Conservation (phyloP, 2,888 invertebrate species). For the Chaetogeoica ovagalla region DNA sequence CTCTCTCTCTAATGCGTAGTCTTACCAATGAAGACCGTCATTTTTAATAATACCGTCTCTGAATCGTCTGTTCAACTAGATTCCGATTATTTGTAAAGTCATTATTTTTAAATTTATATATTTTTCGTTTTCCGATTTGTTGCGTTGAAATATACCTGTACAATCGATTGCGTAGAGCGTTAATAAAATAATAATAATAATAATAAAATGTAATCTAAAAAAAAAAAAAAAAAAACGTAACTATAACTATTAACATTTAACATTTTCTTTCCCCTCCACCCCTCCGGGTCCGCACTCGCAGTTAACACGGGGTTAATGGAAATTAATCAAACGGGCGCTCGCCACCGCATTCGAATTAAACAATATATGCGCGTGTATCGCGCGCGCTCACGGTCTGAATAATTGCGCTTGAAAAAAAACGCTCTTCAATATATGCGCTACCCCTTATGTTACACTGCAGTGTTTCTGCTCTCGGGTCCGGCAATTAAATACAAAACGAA, state of each 20-base stretch:
- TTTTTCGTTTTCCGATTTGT: no score
- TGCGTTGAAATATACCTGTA: no score
- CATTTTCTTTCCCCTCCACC: neutral
- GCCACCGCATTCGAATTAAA: constrained; percentile 35
- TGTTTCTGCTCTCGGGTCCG: constrained; percentile 18
- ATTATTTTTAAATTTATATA: no score
- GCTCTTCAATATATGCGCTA: constrained; percentile 11
- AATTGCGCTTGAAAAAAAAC: constrained; percentile 28
- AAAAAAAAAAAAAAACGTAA: no score
- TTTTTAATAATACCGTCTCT: no score
- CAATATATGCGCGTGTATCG: neutral
- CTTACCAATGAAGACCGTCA: no score
- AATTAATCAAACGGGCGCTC: constrained; percentile 32
- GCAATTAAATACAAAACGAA: constrained; percentile 52
- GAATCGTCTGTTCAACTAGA: no score
- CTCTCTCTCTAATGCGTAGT: no score
- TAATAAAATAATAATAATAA: no score
- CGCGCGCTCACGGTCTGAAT: constrained; percentile 19
- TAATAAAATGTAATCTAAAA: no score
- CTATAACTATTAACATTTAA: neutral
- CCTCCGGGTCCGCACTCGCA: neutral
- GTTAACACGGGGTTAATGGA: constrained; percentile 29
- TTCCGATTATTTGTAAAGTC: no score
- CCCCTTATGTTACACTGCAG: neutral
- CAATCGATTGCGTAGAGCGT: no score